Conservation (phyloP, 1,140 invertebrate species). For the Calephelis virginiensis region DNA sequence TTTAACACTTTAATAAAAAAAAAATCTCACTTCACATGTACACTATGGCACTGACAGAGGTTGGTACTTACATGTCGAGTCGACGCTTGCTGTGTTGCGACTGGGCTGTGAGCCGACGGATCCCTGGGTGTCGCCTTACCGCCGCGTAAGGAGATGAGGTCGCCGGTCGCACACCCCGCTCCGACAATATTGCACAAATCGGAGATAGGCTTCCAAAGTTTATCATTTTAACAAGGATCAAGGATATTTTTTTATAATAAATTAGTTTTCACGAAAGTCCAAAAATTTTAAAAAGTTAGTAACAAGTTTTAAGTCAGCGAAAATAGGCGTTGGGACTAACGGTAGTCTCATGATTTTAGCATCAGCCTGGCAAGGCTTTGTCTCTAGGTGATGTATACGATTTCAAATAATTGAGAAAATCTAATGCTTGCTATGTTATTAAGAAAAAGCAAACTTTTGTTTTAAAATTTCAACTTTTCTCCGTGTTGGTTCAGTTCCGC, state of each 20-base stretch:
- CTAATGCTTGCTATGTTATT: no score
- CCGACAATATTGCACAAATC: constrained; percentile 46
- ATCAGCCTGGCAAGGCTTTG: no score
- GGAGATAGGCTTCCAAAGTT: constrained; percentile 13
- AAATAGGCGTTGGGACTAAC: no score
- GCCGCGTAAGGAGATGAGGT: constrained; percentile 67
- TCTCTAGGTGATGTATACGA: no score
- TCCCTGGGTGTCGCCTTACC: constrained; percentile 64
- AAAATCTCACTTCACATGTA: constrained; percentile 51
- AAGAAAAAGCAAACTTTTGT: no score
- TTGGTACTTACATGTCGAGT: constrained; percentile 76
- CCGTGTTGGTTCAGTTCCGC: no score
- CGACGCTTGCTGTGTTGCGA: constrained; percentile 76
- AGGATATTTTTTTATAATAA: background rate
- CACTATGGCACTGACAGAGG: constrained; percentile 58
- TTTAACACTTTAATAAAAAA: constrained; percentile 54
- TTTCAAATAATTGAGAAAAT: no score
- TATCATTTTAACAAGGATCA: constrained; percentile 6
- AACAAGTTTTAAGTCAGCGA: no score
- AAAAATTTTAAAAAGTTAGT: no score
- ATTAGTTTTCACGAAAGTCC: no score
- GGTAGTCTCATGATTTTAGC: no score
- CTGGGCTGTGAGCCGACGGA: constrained; percentile 49
- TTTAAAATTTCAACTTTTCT: no score
- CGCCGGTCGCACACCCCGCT: constrained; percentile 42